Evolutionary conservation across 2,888 invertebrate genomes (phyloP).

Genomic region (Agrotis clavis): DNA sequence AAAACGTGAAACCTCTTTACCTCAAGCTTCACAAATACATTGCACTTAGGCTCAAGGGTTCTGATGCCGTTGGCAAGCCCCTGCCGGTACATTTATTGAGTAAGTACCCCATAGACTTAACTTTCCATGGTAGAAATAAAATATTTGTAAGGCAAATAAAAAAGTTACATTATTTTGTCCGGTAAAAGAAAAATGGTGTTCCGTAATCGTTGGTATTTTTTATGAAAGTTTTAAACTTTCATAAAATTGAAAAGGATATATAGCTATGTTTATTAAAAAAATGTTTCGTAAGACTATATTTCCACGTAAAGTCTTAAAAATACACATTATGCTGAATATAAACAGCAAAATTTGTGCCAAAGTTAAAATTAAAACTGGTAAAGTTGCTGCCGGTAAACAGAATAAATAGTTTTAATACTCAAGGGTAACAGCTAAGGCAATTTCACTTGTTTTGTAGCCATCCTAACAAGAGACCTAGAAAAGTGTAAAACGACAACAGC

Average conservation of each 20-base stretch:
- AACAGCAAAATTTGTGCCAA: slow-evolving; percentile 33
- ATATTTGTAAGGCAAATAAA: not conserved
- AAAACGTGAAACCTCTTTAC: slow-evolving; percentile 90
- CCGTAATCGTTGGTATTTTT: not conserved
- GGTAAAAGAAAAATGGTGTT: slow-evolving; percentile 19
- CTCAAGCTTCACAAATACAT: slow-evolving; percentile 90
- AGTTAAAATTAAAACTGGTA: slow-evolving; percentile 61
- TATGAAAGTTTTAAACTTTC: not conserved
- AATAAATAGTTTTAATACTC: slow-evolving; percentile 43
- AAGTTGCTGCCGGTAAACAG: slow-evolving; percentile 53
- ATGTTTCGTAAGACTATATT: not conserved
- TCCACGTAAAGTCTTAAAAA: slow-evolving; percentile 2
- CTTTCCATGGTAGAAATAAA: slow-evolving; percentile 7
- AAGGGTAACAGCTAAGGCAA: slow-evolving; percentile 33
- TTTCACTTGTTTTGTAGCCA: slow-evolving; percentile 35
- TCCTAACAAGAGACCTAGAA: slow-evolving; percentile 5
- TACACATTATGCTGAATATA: slow-evolving; percentile 33
- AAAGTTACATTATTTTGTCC: not conserved
- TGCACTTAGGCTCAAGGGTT: slow-evolving; percentile 84
- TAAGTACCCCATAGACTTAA: slow-evolving; percentile 77
- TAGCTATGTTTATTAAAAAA: not conserved
- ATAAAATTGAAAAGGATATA: not conserved
- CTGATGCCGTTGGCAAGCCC: slow-evolving; percentile 85
- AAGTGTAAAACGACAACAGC: not conserved
- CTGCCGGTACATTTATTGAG: slow-evolving; percentile 89